Evolutionary conservation across 2,888 invertebrate genomes (phyloP), one percentile per base, ranked within the genome.

Genomic region (Norana najaformis): DNA sequence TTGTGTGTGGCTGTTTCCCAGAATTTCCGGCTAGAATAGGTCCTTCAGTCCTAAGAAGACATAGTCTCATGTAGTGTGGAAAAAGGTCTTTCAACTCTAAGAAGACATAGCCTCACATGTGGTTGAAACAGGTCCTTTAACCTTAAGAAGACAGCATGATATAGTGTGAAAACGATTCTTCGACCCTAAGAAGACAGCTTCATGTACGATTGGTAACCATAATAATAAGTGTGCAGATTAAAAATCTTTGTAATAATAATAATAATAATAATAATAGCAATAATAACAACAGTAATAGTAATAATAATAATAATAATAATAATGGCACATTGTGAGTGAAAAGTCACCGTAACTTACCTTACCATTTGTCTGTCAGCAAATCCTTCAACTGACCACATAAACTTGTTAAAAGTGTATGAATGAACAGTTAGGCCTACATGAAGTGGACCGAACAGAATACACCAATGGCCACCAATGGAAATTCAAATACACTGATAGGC

Each of bases 191-290:
- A 69, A 69, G 69, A 69, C 69, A n/a, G n/a, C 69, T n/a, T 69
- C n/a, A 69, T 69, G 69, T 69, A n/a, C 30, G 30, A 69, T 69
- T 69, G 69, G n/a, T n/a, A n/a, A n/a, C n/a, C n/a, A n/a, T n/a
- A n/a, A n/a, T n/a, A 82, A n/a, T n/a, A n/a, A n/a, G n/a, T n/a
- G n/a, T n/a, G n/a, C n/a, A n/a, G n/a, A n/a, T n/a, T 85, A 85
- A 85, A 18, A 85, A 85, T 85, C 14, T 18, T 85, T 18, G 30
- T 85, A 85, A 85, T 85, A 85, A 85, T 85, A 85, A 85, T 85
- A 85, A 85, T 85, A 85, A 85, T 85, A 85, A 85, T 85, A 85
- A 85, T 85, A 85, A 85, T 85, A 85, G 30, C 30, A 85, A 85
- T 85, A 85, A 85, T 85, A 85, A 85, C 30, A 85, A 85, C 30